A percentile compares a stretch with the other conserved stretches of the same genome.
Conservation (phyloP, 2,113 vertebrate genomes). For the Heptranchias perlo region DNA sequence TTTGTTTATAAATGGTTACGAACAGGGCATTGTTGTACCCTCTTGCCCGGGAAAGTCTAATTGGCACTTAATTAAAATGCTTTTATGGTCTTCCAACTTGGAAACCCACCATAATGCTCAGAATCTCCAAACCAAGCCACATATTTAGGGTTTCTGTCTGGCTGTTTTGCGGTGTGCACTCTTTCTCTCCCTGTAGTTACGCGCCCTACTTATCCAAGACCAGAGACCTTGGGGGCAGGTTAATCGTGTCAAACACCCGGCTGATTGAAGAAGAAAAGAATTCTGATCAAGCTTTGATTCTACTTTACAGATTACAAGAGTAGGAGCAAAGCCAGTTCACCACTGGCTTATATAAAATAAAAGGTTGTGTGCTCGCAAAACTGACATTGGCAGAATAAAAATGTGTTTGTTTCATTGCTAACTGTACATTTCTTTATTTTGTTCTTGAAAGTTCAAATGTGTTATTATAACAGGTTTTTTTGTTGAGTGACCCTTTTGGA, state of each 20-base stretch:
- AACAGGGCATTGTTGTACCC: too few relatives aligned
- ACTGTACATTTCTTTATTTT: not conserved
- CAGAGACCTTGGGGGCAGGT: not conserved
- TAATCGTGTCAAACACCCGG: too few relatives aligned
- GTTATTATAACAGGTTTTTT: not conserved
- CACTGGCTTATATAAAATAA: not conserved
- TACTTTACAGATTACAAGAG: not conserved
- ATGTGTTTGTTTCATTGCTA: not conserved
- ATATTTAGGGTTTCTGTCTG: too few relatives aligned
- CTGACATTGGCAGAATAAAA: not conserved
- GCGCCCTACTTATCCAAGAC: not conserved
- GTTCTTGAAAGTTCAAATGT: not conserved
- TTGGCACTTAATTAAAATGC: too few relatives aligned
- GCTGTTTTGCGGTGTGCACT: not conserved
- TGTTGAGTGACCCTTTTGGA: not conserved
- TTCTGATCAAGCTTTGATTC: not conserved
- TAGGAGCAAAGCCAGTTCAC: not conserved
- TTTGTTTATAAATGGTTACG: too few relatives aligned
- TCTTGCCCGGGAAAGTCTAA: too few relatives aligned
- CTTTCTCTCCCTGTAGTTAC: not conserved
- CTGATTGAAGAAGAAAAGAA: not conserved
- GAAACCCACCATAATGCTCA: too few relatives aligned
- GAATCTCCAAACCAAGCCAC: too few relatives aligned
- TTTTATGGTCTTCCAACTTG: too few relatives aligned
- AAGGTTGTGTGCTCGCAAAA: not conserved